Conservation (phyloP, 2,797 vertebrate species). For the Anabacerthia variegaticeps region DNA sequence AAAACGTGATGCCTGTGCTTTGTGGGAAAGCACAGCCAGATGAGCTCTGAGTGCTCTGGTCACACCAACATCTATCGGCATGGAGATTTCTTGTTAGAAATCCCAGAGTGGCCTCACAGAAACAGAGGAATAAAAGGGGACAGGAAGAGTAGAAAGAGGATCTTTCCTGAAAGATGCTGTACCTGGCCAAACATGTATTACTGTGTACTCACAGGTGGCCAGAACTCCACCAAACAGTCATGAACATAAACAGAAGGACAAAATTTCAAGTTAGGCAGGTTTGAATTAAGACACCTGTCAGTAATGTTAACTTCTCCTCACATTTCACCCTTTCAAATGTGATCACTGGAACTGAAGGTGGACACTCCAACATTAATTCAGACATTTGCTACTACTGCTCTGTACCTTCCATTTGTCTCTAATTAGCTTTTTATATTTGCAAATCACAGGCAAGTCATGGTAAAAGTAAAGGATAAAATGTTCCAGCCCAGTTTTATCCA, state of each 20-base stretch:
- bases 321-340: not conserved
- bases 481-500: not conserved
- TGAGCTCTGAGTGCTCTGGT: not conserved
- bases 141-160: not conserved
- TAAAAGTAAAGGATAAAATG: not conserved
- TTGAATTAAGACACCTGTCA: not conserved
- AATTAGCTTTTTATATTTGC: not conserved
- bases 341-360: not conserved
- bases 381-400: not conserved
- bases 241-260: not conserved
- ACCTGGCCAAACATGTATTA: not conserved
- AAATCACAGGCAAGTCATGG: not conserved
- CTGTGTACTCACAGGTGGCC: not conserved
- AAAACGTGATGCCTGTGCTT: not conserved
- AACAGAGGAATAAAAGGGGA: not conserved
- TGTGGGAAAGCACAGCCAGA: fast-evolving
- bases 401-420: not conserved
- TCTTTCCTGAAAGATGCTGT: not conserved
- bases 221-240: not conserved
- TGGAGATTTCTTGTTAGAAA: not conserved
- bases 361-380: not conserved
- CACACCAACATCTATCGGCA: not conserved
- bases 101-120: not conserved
- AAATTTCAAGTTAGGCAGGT: not conserved
- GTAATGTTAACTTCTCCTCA: not conserved